Evolutionary conservation across 2,113 vertebrate species (phyloP).

Genomic region (Willisornis vidua): DNA sequence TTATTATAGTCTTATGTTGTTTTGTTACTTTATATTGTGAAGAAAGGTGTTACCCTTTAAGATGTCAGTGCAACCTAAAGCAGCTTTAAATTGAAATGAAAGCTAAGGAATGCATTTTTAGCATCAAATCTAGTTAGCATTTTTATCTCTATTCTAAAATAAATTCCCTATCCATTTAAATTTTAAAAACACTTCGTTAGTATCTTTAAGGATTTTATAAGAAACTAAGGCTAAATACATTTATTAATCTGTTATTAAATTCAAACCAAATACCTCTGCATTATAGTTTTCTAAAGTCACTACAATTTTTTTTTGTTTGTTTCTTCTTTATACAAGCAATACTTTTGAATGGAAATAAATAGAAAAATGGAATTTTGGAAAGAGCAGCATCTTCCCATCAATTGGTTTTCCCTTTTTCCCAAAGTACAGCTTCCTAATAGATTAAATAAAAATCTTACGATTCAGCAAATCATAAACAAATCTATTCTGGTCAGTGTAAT

Average conservation of each 20-base stretch:
- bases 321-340: background rate
- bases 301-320: background rate
- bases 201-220: background rate
- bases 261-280: background rate
- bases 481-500: background rate
- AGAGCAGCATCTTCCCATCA: background rate
- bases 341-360: background rate
- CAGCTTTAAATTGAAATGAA: background rate
- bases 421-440: background rate
- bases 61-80: background rate
- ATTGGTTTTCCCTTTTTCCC: background rate
- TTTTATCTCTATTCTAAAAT: background rate
- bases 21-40: background rate
- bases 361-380: background rate
- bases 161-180: background rate
- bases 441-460: background rate
- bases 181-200: background rate
- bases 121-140: background rate
- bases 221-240: background rate
- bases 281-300: background rate
- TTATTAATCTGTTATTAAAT: background rate
- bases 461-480: background rate
- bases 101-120: background rate
- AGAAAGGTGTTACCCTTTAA: background rate
- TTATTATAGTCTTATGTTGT: background rate